These are phyloP conservation scores for Brenthis ino DNA, from an alignment of 2,888 invertebrate species.

Conservation along the genomic window DNA sequence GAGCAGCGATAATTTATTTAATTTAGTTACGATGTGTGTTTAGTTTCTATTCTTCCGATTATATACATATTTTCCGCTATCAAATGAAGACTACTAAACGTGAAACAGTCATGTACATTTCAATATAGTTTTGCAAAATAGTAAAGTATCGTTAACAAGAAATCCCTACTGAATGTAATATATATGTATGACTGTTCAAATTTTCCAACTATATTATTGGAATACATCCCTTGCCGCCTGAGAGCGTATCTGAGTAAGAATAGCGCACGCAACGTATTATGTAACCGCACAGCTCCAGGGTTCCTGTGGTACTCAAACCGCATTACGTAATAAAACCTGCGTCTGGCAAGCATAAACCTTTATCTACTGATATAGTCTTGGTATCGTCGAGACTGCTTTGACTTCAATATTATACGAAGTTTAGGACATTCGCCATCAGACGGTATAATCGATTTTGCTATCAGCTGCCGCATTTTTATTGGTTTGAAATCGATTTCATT, in stretches of 20 bases:
- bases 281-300: conserved; percentile 50
- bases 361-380: conserved; percentile 40
- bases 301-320: conserved; percentile 44
- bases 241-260: conserved; percentile 52
- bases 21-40: too few relatives aligned
- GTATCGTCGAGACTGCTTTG: conserved; percentile 34
- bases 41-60: too few relatives aligned
- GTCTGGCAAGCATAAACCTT: conserved; percentile 46
- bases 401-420: conserved; percentile 33
- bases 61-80: too few relatives aligned
- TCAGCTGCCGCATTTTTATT: conserved; percentile 32
- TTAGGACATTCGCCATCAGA: conserved; percentile 23
- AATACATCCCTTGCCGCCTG: conserved; percentile 55
- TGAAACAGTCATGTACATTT: too few relatives aligned
- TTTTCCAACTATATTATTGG: conserved; percentile 36
- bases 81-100: too few relatives aligned
- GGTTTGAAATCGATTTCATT: conserved; percentile 19
- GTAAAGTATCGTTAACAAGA: background rate
- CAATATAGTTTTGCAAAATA: too few relatives aligned
- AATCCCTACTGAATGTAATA: background rate
- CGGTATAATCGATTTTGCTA: conserved; percentile 35
- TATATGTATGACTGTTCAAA: conserved; percentile 17
- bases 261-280: conserved; percentile 63
- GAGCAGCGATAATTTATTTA: too few relatives aligned
- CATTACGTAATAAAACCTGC: conserved; percentile 58